These are phyloP conservation scores for Platycnemis pennipes DNA, from an alignment of 2,888 invertebrate species.

Conservation along the genomic window DNA sequence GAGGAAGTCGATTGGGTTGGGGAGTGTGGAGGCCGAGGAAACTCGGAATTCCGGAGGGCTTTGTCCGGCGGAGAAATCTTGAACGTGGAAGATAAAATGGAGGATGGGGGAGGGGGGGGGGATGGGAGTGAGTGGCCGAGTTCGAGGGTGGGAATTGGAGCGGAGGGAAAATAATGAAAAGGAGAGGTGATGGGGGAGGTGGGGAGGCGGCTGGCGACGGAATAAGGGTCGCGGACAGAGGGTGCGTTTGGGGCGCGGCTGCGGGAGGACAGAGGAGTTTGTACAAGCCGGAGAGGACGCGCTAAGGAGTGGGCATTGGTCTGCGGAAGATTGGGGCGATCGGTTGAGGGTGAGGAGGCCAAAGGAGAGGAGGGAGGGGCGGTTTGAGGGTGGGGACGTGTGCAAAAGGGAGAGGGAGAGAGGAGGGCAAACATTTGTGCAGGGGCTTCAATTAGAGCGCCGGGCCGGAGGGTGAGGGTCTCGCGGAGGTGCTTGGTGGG, in stretches of 20 bases:
- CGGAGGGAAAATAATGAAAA: neutral
- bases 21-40: neutral
- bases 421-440: conserved; percentile 66
- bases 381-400: neutral
- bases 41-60: neutral
- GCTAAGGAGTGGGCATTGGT: conserved; percentile 57
- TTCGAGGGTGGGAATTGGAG: no score
- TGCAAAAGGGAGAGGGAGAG: conserved; percentile 27
- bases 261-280: neutral
- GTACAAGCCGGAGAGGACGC: neutral
- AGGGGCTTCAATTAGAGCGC: conserved; percentile 65
- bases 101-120: no score
- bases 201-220: neutral
- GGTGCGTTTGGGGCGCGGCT: conserved; percentile 5
- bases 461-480: neutral
- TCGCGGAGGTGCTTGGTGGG: no score
- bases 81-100: neutral
- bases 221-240: neutral
- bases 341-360: conserved; percentile 8
- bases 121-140: no score
- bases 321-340: conserved; percentile 44
- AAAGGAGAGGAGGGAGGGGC: neutral
- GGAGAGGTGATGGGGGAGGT: neutral
- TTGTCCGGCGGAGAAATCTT: neutral
- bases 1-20: no score